A percentile compares a stretch with the other conserved stretches of the same genome.
These are phyloP conservation scores for Coleophora flavipennella DNA, from an alignment of 2,888 invertebrate genomes.

Conservation along the genomic window DNA sequence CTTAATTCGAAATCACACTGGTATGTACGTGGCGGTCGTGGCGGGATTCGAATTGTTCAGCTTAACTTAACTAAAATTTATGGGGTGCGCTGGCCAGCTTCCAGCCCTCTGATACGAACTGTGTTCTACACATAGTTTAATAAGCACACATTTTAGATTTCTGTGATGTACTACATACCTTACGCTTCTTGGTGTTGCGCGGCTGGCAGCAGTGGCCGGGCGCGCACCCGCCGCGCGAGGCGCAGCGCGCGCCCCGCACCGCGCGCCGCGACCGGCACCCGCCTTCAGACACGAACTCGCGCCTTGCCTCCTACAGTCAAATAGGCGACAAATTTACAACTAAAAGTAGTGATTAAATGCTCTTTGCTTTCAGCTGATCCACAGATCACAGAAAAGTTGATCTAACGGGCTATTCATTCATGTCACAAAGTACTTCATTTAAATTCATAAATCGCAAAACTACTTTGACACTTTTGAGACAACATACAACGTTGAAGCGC, in stretches of 20 bases:
- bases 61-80: no score
- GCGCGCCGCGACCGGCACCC: conserved; percentile 92
- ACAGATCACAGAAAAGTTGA: not conserved
- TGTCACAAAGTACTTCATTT: not conserved
- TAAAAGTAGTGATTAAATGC: not conserved
- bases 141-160: no score
- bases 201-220: conserved; percentile 92
- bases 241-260: conserved; percentile 86
- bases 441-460: not conserved
- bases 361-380: not conserved
- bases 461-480: no score
- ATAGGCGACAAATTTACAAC: not conserved
- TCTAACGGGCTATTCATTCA: not conserved
- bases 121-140: no score
- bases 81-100: no score
- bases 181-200: conserved; percentile 92
- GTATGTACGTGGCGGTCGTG: no score
- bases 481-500: no score
- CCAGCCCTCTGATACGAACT: no score
- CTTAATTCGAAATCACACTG: no score
- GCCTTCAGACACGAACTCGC: conserved; percentile 92
- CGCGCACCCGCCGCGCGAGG: conserved; percentile 82
- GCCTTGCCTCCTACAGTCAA: conserved; percentile 81
- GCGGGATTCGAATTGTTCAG: no score
- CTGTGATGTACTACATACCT: conserved; percentile 78